Evolutionary conservation across 2,113 vertebrate genomes (phyloP), one percentile per base, ranked within the genome.

Genomic region (Antennarius striatus): DNA sequence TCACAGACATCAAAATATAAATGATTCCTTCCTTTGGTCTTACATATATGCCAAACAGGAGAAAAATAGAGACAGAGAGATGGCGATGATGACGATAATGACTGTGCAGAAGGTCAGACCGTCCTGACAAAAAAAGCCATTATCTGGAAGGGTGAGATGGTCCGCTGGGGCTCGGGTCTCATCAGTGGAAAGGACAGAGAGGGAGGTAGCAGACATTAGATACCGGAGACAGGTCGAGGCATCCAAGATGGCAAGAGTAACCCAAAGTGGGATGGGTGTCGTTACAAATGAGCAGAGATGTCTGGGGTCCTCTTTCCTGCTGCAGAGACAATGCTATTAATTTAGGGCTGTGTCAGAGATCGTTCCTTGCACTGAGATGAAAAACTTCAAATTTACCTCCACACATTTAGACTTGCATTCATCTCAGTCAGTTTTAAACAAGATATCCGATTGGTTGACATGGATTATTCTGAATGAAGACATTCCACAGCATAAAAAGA

Each of bases 81-180:
- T 39, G 28, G 42, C 1, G 22, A 22, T 11, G 58, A 48, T 56
- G 54, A 63, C 36, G 61, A 66, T 61, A 63, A 75, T 55, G 50
- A 48, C 62, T 63, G 61, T 60, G 71, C 65, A 68, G 72, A 86
- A 83, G 78, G 80, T 82, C 81, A 81, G 60, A 70, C 67, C 57
- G 56, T 75, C 48, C 67, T 47, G 71, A 66, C 68, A 64, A 72
- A 75, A 69, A 73, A 81, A 80, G 42, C 59, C 55, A 82, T 90
- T 83, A 79, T 82, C 60, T 47, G 50, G n/a, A 58, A 63, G 76
- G 51, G 45, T 63, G 68, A 73, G 71, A 32, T 29, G 60, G 68
- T 81, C 81, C 65, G 0, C 43, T 47, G 71, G 51, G 80, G 62
- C 46, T 66, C 59, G 10, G 68, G 64, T 14, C 67, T 81, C 80